These are phyloP conservation scores for Caenorhabditis afra DNA, from an alignment of 2,888 invertebrate species.

Conservation along the genomic window DNA sequence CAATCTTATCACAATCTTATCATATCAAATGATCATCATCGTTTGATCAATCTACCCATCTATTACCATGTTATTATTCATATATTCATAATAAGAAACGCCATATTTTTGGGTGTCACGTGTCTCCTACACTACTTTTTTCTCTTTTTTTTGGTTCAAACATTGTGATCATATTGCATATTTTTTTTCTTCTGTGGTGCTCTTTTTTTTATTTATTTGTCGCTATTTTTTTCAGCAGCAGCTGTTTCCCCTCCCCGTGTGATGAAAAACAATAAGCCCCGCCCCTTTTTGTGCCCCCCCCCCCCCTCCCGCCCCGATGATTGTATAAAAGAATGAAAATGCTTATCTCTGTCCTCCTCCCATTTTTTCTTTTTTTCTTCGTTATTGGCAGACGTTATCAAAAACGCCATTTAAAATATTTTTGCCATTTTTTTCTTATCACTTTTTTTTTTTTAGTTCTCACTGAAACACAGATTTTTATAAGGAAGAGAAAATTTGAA, in stretches of 20 bases:
- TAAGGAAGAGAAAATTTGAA: no score
- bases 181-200: conserved; percentile 3
- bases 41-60: conserved; percentile 25
- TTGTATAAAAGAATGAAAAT: conserved; percentile 36
- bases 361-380: conserved; percentile 13
- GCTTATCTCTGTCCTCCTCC: not conserved
- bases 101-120: not conserved
- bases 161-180: conserved; percentile 22
- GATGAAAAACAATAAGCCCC: no score
- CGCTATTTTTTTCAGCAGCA: no score
- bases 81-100: no score
- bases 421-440: conserved; percentile 14
- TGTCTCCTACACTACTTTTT: conserved; percentile 21
- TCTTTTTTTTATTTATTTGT: conserved; percentile 2
- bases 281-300: conserved; percentile 22
- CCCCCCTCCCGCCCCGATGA: conserved; percentile 24
- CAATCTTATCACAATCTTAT: no score
- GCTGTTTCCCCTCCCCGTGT: conserved; percentile 1
- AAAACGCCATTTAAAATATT: conserved; percentile 36
- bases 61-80: no score
- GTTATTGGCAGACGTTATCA: conserved; percentile 39
- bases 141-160: conserved; percentile 18
- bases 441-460: not conserved
- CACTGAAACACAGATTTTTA: no score
- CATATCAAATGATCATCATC: conserved; percentile 13